Evolutionary conservation across 2,113 vertebrate species (phyloP).

Genomic region (Panurus biarmicus): DNA sequence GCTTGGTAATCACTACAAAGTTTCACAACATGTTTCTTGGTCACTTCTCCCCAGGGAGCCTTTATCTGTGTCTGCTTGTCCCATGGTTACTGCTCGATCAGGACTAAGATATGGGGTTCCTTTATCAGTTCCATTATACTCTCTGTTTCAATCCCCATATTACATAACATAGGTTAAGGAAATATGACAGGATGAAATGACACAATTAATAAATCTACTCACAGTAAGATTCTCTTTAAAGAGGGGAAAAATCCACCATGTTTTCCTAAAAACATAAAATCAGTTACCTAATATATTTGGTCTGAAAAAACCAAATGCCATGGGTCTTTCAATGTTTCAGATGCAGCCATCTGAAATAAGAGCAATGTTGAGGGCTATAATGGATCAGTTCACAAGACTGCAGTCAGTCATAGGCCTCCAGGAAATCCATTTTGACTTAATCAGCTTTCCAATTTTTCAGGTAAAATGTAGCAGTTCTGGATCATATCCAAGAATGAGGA

Average conservation of each 20-base stretch:
- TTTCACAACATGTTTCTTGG: too few relatives aligned
- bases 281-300: neutral
- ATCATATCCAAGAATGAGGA: constrained; percentile 18
- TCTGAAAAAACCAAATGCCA: neutral
- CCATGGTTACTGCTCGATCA: too few relatives aligned
- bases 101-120: too few relatives aligned
- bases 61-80: too few relatives aligned
- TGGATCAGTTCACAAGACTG: constrained; percentile 35
- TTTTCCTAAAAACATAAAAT: neutral
- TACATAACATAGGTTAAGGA: neutral
- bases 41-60: too few relatives aligned
- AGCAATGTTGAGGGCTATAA: constrained; percentile 19
- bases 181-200: neutral
- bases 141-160: too few relatives aligned
- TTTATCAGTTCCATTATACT: too few relatives aligned
- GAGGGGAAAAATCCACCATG: neutral
- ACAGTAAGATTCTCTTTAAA: neutral
- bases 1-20: too few relatives aligned
- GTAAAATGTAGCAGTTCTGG: constrained; percentile 46
- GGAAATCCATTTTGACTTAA: constrained; percentile 54
- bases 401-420: constrained; percentile 22
- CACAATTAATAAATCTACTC: neutral
- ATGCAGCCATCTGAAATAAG: constrained; percentile 1
- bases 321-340: neutral
- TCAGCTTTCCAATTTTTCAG: constrained; percentile 43